Conservation (phyloP, 2,797 vertebrate species). For the Melopsittacus undulatus region DNA sequence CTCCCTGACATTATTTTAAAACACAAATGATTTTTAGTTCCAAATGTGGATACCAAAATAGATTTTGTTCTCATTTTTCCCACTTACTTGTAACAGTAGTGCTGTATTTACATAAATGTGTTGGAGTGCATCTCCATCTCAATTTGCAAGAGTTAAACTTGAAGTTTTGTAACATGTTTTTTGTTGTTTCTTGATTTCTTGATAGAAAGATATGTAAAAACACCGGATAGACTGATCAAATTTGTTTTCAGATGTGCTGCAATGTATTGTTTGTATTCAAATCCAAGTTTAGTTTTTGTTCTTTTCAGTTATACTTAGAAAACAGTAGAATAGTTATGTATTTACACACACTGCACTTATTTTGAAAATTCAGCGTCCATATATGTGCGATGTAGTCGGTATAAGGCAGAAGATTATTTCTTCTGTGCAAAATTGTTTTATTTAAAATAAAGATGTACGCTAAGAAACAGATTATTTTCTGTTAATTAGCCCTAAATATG, state of each 20-base stretch:
- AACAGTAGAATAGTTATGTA: neutral
- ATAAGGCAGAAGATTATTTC: neutral
- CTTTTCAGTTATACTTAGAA: neutral
- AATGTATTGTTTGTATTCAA: neutral
- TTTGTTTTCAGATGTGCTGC: neutral
- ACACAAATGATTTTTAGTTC: conserved; percentile 30
- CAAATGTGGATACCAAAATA: conserved; percentile 10
- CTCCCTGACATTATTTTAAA: conserved; percentile 32
- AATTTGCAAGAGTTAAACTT: neutral
- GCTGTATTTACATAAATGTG: neutral
- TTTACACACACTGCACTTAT: neutral
- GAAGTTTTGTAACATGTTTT: neutral
- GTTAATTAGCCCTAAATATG: neutral
- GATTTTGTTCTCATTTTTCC: conserved; percentile 14
- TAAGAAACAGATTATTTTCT: neutral
- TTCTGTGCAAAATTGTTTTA: neutral
- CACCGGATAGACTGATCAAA: neutral
- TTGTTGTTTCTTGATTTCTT: neutral
- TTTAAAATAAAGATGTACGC: neutral
- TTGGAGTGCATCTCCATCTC: neutral
- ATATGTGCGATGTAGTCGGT: neutral
- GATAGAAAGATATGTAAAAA: neutral
- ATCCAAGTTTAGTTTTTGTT: neutral
- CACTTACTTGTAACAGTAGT: neutral
- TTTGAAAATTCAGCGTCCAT: neutral